Evolutionary conservation across 1,140 invertebrate genomes (phyloP), one percentile per base, ranked within the genome.

Genomic region (Drosophila setifemur): DNA sequence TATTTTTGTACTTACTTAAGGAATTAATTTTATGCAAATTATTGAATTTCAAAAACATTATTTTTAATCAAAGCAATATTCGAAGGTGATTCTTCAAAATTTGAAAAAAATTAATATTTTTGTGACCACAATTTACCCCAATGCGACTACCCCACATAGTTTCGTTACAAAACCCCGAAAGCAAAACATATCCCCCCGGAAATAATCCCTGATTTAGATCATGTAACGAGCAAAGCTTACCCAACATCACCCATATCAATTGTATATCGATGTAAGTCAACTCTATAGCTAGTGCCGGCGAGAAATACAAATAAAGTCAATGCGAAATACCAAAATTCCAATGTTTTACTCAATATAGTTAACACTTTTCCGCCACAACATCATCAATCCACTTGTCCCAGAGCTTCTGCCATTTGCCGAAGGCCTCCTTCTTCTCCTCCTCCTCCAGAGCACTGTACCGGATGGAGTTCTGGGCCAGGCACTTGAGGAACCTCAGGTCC

Each of bases 381-480:
- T 70, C 42, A 0, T 83, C 68, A 8, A 88, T 69, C 66, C 75
- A 87, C 25, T 66, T 49, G 16, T 89, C 53, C 89, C 88, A 90
- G 12, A 60, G 28, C 0, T 7, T 12, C 53, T 78, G 54, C 89
- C 89, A 90, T 40, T 88, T 90, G 2, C 9, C 8, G 7, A 73
- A 33, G 0, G 58, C 88, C 6, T 18, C 4, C 0, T n/a, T 2
- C n/a, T 75, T 52, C 14, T 81, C 74, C 1, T 48, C 29, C 0
- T 25, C 39, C 6, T 8, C 42, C 12, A 91, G 43, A 6, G 91
- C 90, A 73, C 92, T 92, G 49, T 93, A 97, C 49, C 88, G 85
- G 7, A 97, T 91, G 0, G 96, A 97, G 89, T 97, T 97, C 0
- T 93, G 73, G 0, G 95, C 95, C 2, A 97, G 90, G 73, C 94